Evolutionary conservation across 2,888 invertebrate species (phyloP).

Genomic region (Plusia festucae): DNA sequence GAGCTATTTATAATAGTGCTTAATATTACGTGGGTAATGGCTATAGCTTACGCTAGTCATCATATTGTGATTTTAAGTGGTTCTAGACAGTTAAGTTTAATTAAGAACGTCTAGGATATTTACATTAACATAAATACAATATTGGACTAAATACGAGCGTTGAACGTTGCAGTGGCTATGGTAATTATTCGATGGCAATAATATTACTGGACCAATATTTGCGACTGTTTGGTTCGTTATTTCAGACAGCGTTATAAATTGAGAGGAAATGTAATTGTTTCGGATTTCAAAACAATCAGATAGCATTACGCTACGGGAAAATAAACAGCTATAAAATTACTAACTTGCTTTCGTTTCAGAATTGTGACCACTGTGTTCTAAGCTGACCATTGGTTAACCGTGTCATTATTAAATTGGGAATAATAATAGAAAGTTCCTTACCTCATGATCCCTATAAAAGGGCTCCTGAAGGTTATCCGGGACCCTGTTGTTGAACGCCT

Average conservation of each 20-base stretch:
- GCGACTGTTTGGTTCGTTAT: constrained; percentile 25
- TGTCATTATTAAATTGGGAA: not conserved
- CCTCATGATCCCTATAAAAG: constrained; percentile 98
- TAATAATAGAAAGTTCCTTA: constrained; percentile 71
- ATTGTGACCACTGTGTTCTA: not conserved
- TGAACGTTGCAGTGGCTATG: not conserved
- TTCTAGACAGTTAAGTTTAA: too few species aligned
- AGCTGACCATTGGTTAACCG: not conserved
- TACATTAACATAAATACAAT: too few species aligned
- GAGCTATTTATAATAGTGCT: not conserved
- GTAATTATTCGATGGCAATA: not conserved
- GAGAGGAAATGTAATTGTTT: constrained; percentile 39
- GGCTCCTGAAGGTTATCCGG: constrained; percentile 98
- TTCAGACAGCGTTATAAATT: constrained; percentile 36
- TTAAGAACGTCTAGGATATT: too few species aligned
- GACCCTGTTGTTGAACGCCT: constrained; percentile 98
- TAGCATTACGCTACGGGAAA: constrained; percentile 25
- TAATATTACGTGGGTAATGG: constrained; percentile 32
- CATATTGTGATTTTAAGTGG: too few species aligned
- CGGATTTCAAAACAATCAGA: constrained; percentile 28
- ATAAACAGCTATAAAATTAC: constrained; percentile 14
- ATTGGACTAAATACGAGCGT: too few species aligned
- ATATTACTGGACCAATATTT: constrained; percentile 9
- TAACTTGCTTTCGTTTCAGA: not conserved
- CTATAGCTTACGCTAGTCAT: constrained; percentile 4